Evolutionary conservation across 2,888 invertebrate species (phyloP).

Genomic region (Tineola bisselliella): DNA sequence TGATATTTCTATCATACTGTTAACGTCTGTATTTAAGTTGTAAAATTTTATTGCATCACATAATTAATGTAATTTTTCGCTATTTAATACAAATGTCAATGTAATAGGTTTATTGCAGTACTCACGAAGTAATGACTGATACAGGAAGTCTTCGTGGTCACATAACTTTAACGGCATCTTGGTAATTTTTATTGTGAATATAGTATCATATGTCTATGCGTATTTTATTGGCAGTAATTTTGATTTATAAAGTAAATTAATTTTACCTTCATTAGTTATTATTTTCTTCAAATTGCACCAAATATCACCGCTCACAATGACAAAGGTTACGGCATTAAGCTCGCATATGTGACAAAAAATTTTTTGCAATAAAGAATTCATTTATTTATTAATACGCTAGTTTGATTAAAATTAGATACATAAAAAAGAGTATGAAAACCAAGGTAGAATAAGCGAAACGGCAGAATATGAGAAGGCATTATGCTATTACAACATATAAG

Average conservation of each 20-base stretch:
- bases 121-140: background rate
- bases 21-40: background rate
- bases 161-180: background rate
- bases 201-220: background rate
- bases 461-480: background rate
- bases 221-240: background rate
- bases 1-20: background rate
- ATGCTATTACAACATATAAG: slow-evolving; percentile 4
- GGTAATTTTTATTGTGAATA: background rate
- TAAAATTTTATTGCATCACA: slow-evolving; percentile 5
- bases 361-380: no score
- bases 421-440: no score
- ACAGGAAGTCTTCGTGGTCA: background rate
- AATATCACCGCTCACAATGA: no score
- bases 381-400: no score
- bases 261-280: no score
- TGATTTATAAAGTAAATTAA: no score
- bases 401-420: no score
- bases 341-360: no score
- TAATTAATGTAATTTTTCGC: background rate
- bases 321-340: no score
- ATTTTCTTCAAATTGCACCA: no score
- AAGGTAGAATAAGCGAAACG: background rate
- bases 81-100: background rate
- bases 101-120: background rate